Conservation (phyloP, 2,113 vertebrate genomes). For the Rafetus swinhoei region DNA sequence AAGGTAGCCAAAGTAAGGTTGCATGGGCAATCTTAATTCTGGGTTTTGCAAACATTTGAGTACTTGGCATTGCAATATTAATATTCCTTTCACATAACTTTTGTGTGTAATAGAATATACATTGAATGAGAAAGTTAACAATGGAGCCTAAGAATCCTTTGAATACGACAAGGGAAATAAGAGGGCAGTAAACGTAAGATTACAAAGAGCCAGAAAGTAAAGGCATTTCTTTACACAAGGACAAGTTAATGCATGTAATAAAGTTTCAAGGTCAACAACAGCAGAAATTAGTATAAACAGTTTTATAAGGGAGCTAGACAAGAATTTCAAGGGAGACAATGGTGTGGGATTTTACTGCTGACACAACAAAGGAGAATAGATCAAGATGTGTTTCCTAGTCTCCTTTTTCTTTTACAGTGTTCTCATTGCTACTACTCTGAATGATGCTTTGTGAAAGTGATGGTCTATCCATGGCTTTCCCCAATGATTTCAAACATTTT, state of each 20-base stretch:
- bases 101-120: not conserved
- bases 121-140: not conserved
- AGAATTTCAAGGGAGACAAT: slow-evolving; percentile 24
- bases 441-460: not conserved
- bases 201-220: slow-evolving; percentile 13
- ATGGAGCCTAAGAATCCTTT: slow-evolving; percentile 1
- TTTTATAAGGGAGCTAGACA: slow-evolving; percentile 24
- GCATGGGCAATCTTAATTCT: not conserved
- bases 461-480: not conserved
- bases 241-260: slow-evolving; percentile 21
- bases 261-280: slow-evolving; percentile 54
- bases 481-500: slow-evolving; percentile 31
- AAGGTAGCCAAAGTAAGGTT: not conserved
- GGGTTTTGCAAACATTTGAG: not conserved
- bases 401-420: not conserved
- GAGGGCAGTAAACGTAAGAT: not conserved
- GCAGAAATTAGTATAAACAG: slow-evolving; percentile 38
- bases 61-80: not conserved
- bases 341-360: slow-evolving; percentile 20
- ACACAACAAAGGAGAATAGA: not conserved
- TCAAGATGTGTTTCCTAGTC: slow-evolving; percentile 6
- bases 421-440: slow-evolving; percentile 8
- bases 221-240: slow-evolving; percentile 11
- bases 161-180: slow-evolving; percentile 21
- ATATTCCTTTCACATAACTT: not conserved